These are phyloP conservation scores for Echinarachnius parma DNA, from an alignment of 53 echinoderm and acorn worm genomes.

Conservation along the genomic window DNA sequence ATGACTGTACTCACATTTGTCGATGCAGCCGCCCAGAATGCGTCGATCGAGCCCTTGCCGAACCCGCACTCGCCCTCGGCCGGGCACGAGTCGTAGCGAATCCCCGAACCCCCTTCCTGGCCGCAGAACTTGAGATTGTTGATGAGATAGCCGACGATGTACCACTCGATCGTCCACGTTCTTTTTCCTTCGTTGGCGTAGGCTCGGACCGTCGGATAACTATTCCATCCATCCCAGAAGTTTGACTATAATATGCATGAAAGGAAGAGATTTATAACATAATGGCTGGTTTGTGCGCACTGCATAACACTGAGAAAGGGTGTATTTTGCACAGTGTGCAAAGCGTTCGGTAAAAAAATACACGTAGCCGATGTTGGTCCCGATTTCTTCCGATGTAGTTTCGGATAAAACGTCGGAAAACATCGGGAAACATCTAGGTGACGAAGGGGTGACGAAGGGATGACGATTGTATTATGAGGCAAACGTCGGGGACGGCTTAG, in stretches of 20 bases:
- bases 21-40: conserved; percentile 66
- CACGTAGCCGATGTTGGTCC: no score
- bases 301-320: no score
- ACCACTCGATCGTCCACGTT: conserved; percentile 56
- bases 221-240: conserved; percentile 86
- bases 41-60: conserved; percentile 40
- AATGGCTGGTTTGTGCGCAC: no score
- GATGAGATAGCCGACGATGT: conserved; percentile 68
- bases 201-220: conserved; percentile 59
- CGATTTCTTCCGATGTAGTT: no score
- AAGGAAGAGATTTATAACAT: no score
- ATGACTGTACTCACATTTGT: conserved; percentile 60
- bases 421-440: no score
- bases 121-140: conserved; percentile 64
- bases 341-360: no score
- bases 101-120: conserved; percentile 12
- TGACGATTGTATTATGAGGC: no score
- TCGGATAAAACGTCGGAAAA: no score
- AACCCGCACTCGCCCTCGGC: conserved; percentile 51
- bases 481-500: no score
- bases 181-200: conserved; percentile 67
- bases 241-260: conserved; percentile 38
- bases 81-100: conserved; percentile 46
- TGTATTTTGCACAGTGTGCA: no score
- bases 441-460: no score